A percentile compares a stretch with the other conserved stretches of the same genome.
Conservation (phyloP, 2,113 vertebrate species). For the Oncorhynchus clarkii region DNA sequence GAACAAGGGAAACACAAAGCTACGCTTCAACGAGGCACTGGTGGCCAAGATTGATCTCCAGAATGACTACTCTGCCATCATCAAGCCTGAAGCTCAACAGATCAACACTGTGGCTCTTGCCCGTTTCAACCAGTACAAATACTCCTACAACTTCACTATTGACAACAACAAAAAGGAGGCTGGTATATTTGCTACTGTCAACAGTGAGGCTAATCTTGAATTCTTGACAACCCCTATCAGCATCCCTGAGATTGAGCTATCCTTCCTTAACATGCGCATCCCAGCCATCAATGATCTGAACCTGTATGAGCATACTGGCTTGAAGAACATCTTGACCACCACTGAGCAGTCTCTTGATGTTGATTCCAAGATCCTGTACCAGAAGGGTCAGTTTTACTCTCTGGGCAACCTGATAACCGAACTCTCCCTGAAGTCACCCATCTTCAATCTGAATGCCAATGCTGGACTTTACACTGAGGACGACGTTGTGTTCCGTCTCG, state of each 20-base stretch:
- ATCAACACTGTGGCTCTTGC: slow-evolving; percentile 74
- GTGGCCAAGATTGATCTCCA: slow-evolving; percentile 84
- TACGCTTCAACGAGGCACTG: slow-evolving; percentile 73
- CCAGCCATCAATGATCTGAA: slow-evolving; percentile 76
- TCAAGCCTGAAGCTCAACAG: slow-evolving; percentile 76
- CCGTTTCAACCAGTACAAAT: slow-evolving; percentile 85
- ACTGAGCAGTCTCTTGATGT: slow-evolving; percentile 83
- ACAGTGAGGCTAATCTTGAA: slow-evolving; percentile 84
- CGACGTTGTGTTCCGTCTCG: slow-evolving; percentile 80
- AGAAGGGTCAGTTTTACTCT: slow-evolving; percentile 79
- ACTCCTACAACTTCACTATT: slow-evolving; percentile 78
- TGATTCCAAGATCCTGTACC: slow-evolving; percentile 79
- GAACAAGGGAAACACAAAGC: slow-evolving; percentile 82
- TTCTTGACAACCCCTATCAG: slow-evolving; percentile 82
- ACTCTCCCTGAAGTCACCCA: slow-evolving; percentile 86
- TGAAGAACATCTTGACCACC: slow-evolving; percentile 82
- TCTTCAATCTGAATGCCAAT: slow-evolving; percentile 82
- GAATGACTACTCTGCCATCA: slow-evolving; percentile 79
- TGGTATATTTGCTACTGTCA: slow-evolving; percentile 69
- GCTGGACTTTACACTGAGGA: slow-evolving; percentile 80
- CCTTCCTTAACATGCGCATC: slow-evolving; percentile 71
- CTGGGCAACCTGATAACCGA: slow-evolving; percentile 84
- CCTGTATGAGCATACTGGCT: slow-evolving; percentile 80
- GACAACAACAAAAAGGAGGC: slow-evolving; percentile 75
- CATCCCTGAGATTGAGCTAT: slow-evolving; percentile 78